Percentiles rank a stretch among this genome's conserved stretches.
These are phyloP conservation scores for Cromileptes altivelis DNA, from an alignment of 2,113 vertebrate genomes.

Conservation along the genomic window DNA sequence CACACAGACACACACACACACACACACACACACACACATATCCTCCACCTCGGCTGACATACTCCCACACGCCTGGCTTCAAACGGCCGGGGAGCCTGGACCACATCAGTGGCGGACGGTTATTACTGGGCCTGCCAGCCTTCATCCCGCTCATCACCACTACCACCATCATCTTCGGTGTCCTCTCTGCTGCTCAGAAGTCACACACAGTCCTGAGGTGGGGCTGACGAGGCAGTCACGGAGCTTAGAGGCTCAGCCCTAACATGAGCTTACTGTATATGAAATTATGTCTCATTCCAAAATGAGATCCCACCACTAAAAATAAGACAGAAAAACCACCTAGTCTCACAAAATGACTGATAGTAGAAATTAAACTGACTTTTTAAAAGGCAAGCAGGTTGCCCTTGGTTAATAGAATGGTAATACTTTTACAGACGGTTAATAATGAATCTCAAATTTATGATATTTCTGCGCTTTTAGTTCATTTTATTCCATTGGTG, in stretches of 20 bases:
- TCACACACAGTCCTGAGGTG: slow-evolving; percentile 17
- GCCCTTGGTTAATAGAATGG: slow-evolving; percentile 45
- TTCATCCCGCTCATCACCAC: slow-evolving; percentile 23
- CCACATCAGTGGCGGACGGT: slow-evolving; percentile 38
- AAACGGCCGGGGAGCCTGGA: slow-evolving; percentile 32
- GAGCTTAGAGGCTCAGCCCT: slow-evolving; percentile 59
- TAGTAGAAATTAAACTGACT: slow-evolving; percentile 43
- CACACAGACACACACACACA: slow-evolving; percentile 17
- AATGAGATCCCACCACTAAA: slow-evolving; percentile 15
- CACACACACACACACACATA: slow-evolving; percentile 23
- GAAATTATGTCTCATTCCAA: slow-evolving; percentile 48
- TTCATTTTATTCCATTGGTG: slow-evolving; percentile 8
- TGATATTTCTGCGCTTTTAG: slow-evolving; percentile 30
- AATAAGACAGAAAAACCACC: not conserved
- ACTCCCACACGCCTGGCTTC: slow-evolving; percentile 38
- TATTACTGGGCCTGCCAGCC: slow-evolving; percentile 37
- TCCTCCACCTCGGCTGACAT: not conserved
- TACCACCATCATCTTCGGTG: slow-evolving; percentile 12
- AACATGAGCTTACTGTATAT: slow-evolving; percentile 10
- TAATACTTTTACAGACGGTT: slow-evolving; percentile 24
- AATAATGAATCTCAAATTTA: slow-evolving; percentile 44
- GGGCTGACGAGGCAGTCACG: slow-evolving; percentile 57
- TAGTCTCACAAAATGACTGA: slow-evolving; percentile 27
- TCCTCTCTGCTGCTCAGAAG: slow-evolving; percentile 18
- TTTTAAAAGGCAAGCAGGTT: slow-evolving; percentile 2